Evolutionary conservation across 2,797 vertebrate species (phyloP).

Genomic region (Semotilus atromaculatus): DNA sequence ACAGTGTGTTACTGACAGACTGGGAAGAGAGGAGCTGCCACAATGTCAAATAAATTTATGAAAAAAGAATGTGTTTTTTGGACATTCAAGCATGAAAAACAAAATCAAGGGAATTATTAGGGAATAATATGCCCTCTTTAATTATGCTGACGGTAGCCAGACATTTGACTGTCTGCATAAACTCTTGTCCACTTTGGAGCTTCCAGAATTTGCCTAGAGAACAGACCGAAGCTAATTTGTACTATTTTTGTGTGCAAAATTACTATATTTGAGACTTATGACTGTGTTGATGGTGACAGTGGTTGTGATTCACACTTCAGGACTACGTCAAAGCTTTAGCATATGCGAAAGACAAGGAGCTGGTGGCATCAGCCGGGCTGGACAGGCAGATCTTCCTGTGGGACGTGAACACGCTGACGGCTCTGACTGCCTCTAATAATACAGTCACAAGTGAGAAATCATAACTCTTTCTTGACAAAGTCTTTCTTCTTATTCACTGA

Average conservation of each 20-base stretch:
- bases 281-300: neutral
- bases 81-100: neutral
- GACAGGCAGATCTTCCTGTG: slow-evolving; percentile 99
- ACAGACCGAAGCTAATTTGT: neutral
- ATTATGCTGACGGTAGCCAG: neutral
- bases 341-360: slow-evolving; percentile 98
- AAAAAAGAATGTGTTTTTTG: neutral
- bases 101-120: neutral
- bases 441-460: slow-evolving; percentile 94
- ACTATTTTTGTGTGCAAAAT: neutral
- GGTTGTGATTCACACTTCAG: slow-evolving; percentile 64
- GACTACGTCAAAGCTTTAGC: slow-evolving; percentile 99
- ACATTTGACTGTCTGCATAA: neutral
- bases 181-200: neutral
- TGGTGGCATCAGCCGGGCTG: slow-evolving; percentile 95
- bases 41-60: neutral
- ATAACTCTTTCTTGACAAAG: neutral
- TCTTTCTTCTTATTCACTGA: neutral
- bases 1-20: no score
- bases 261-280: neutral
- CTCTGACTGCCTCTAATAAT: slow-evolving; percentile 98
- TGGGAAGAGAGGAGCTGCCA: no score
- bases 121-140: neutral
- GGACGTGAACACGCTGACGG: slow-evolving; percentile 98
- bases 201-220: neutral